Evolutionary conservation across 2,113 vertebrate genomes (phyloP).

Genomic region (Seriola aureovittata): DNA sequence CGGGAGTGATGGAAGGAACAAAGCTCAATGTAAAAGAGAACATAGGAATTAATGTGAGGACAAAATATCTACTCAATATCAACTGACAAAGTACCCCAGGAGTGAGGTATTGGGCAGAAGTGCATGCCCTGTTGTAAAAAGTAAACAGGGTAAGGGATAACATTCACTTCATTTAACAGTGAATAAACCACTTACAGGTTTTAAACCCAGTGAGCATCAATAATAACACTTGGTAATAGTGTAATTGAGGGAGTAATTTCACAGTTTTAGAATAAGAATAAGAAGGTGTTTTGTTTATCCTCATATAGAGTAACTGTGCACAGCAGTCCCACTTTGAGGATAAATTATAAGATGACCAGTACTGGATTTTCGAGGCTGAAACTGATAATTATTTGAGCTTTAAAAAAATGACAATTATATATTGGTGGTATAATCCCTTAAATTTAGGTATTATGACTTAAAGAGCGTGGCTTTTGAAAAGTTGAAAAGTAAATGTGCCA

Average conservation of each 20-base stretch:
- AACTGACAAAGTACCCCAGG: neutral
- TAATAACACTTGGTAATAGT: too few relatives aligned
- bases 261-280: too few relatives aligned
- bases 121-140: neutral
- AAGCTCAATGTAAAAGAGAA: neutral
- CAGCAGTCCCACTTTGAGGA: too few relatives aligned
- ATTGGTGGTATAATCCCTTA: too few relatives aligned
- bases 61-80: neutral
- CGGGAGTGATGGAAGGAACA: conserved; percentile 11
- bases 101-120: neutral
- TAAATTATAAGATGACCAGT: too few relatives aligned
- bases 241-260: too few relatives aligned
- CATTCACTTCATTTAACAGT: neutral
- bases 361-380: too few relatives aligned
- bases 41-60: neutral
- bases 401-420: too few relatives aligned
- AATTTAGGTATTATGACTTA: neutral
- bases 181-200: neutral
- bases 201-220: neutral
- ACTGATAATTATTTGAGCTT: too few relatives aligned
- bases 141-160: neutral
- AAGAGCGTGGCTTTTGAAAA: neutral
- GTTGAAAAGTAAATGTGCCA: neutral
- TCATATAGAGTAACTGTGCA: too few relatives aligned
- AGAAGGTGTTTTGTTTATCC: too few relatives aligned